Base-by-base conservation (phyloP, 1,140 invertebrate species). In the Whitmania pigra region DNA sequence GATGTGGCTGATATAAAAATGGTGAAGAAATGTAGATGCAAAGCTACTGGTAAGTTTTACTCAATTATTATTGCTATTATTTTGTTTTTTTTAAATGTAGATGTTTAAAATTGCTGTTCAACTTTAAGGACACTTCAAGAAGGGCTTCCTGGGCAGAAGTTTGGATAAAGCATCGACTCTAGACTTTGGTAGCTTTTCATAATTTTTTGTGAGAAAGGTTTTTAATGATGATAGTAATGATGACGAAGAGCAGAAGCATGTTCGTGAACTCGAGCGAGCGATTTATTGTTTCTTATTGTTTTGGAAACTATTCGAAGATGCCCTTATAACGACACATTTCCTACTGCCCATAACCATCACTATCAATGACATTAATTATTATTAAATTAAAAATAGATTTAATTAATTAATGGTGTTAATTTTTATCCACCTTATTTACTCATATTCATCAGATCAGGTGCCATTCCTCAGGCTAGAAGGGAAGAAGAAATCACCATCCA, bases 21-120 rank as follows among this genome's bases (percentile, higher is more conserved):
- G 73, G 99, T 99, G 81, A 99, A 98, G 86, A 99, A 99, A 83
- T 99, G 97, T 88, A 96, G 97, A 86, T 99, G 97, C 87, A 96
- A 97, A 91, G 97, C 97, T n/a, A 29, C 25, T 11, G 69, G 69
- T 70, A n/a, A 63, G 22, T 18, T 11, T 63, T n/a, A 17, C 20
- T 31, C 6, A 13, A 63, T 63, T 63, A n/a, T 63, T 63, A 63
- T n/a, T n/a, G 25, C 25, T 3, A 57, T 57, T 57, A 57, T 25
- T 57, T n/a, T 22, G 57, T 63, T 63, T 63, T 63, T 63, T 1
- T 49, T 49, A 49, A 49, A 17, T 49, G 2, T 5, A 49, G 13
- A 43, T 43, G 13, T 43, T 49, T 49, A 1, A 49, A 11, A 49
- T 49, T 43, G 13, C 13, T 60, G 5, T 60, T 22, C 27, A 63